Conservation (phyloP, 2,113 vertebrate species). For the Marcusenius ussheri region DNA sequence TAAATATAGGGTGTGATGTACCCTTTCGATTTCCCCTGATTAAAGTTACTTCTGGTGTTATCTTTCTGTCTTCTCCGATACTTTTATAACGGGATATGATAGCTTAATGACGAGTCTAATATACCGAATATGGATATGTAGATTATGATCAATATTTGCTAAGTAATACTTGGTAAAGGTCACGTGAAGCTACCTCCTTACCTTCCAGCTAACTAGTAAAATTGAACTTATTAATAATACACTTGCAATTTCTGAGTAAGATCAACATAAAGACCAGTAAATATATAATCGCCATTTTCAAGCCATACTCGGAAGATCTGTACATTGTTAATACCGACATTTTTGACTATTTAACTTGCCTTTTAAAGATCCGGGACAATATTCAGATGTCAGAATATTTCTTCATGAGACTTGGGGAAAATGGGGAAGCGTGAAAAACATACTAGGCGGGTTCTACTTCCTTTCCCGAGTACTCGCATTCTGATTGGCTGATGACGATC, state of each 20-base stretch:
- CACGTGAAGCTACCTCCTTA: not conserved
- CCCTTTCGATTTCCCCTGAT: not conserved
- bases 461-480: slow-evolving; percentile 43
- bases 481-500: slow-evolving; percentile 43
- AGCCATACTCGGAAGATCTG: not conserved
- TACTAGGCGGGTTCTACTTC: slow-evolving; percentile 39
- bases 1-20: not conserved
- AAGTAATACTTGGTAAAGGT: not conserved
- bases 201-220: not conserved
- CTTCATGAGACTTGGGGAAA: not conserved
- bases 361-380: not conserved
- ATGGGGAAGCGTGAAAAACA: slow-evolving; percentile 28
- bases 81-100: not conserved
- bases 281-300: not conserved
- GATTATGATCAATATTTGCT: not conserved
- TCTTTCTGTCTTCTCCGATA: not conserved
- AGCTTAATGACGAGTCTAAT: not conserved
- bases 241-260: not conserved
- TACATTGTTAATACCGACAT: not conserved
- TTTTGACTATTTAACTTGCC: not conserved
- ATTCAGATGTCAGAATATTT: not conserved
- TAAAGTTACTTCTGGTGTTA: not conserved
- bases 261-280: not conserved
- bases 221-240: slow-evolving; percentile 33
- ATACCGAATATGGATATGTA: not conserved